phyloP scores from a whole-genome alignment of 2,797 vertebrate genomes.

The Urophycis tenuis region DNA sequence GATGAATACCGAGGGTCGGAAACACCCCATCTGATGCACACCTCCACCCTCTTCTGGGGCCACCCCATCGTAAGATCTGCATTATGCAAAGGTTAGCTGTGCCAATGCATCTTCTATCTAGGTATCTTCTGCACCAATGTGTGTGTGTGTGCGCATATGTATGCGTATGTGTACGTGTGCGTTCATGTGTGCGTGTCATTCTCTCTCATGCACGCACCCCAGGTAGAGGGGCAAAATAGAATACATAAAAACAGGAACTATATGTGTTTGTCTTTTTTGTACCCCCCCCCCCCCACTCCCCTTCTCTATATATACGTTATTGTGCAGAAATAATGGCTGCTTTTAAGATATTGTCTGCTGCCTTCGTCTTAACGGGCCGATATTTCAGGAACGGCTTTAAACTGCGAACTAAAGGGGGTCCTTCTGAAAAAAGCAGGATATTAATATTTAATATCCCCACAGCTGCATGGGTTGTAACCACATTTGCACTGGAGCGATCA shows the following conservation, averaged over 20 bases:
- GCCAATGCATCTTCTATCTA: conserved; percentile 54
- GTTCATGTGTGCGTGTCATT: too few relatives aligned
- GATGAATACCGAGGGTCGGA: not conserved
- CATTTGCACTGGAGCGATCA: conserved; percentile 42
- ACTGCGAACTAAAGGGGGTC: conserved; percentile 48
- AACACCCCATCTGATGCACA: not conserved
- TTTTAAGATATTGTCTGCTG: not conserved
- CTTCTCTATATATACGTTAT: not conserved
- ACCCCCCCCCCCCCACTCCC: too few relatives aligned
- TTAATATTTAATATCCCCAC: conserved; percentile 58
- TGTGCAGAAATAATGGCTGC: not conserved
- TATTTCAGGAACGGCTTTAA: conserved; percentile 42
- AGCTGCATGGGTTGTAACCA: conserved; percentile 34
- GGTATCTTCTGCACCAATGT: conserved; percentile 58
- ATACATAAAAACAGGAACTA: not conserved
- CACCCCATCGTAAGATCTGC: conserved; percentile 63
- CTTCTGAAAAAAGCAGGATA: conserved; percentile 44
- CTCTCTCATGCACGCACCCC: too few relatives aligned
- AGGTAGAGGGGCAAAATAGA: too few relatives aligned
- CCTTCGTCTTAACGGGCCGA: not conserved
- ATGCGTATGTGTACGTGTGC: not conserved
- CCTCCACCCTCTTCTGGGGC: not conserved
- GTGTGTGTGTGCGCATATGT: conserved; percentile 17
- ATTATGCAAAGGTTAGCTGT: conserved; percentile 77
- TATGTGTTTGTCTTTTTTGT: not conserved